A percentile compares a stretch with the other conserved stretches of the same genome.
Evolutionary conservation across 2,888 invertebrate genomes (phyloP).

Genomic region (Scelioninae gen. 1): DNA sequence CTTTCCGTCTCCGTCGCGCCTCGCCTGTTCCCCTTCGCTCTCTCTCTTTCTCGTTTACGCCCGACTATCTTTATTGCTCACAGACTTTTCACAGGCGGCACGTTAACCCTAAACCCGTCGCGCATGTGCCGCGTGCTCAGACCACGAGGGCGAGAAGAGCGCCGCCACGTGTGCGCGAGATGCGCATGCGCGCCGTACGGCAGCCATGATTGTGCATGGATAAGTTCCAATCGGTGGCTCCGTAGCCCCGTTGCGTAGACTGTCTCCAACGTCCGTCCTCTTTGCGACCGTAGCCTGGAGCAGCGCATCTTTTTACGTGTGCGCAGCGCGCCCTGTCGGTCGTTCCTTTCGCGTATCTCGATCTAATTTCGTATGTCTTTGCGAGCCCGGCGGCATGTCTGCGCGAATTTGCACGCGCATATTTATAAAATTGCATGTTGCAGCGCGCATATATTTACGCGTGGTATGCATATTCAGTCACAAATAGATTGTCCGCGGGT

Average conservation of each 20-base stretch:
- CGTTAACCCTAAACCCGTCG: slow-evolving; percentile 75
- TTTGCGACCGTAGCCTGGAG: slow-evolving; percentile 5
- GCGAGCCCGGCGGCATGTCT: slow-evolving; percentile 46
- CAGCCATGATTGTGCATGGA: slow-evolving; percentile 64
- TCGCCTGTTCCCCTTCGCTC: slow-evolving; percentile 37
- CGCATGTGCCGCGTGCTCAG: slow-evolving; percentile 73
- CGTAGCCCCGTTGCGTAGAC: slow-evolving; percentile 19
- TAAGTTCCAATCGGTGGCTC: slow-evolving; percentile 60
- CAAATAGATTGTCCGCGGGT: slow-evolving; percentile 13
- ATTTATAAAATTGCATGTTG: slow-evolving; percentile 48
- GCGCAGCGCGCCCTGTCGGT: slow-evolving; percentile 7
- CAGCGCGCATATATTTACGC: not conserved
- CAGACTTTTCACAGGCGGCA: slow-evolving; percentile 74
- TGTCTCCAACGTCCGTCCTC: slow-evolving; percentile 56
- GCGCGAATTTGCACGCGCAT: slow-evolving; percentile 36
- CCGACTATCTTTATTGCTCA: slow-evolving; percentile 61
- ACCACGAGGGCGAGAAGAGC: slow-evolving; percentile 72
- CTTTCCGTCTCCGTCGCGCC: no score
- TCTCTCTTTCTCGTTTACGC: slow-evolving; percentile 68
- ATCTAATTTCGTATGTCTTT: slow-evolving; percentile 59
- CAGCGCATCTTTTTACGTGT: slow-evolving; percentile 13
- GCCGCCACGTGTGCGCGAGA: slow-evolving; percentile 58
- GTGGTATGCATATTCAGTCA: slow-evolving; percentile 10
- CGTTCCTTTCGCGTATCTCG: slow-evolving; percentile 29
- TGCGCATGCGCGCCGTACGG: slow-evolving; percentile 72